These are phyloP conservation scores for Amia ocellicauda DNA, from an alignment of 2,113 vertebrate genomes.

Conservation along the genomic window DNA sequence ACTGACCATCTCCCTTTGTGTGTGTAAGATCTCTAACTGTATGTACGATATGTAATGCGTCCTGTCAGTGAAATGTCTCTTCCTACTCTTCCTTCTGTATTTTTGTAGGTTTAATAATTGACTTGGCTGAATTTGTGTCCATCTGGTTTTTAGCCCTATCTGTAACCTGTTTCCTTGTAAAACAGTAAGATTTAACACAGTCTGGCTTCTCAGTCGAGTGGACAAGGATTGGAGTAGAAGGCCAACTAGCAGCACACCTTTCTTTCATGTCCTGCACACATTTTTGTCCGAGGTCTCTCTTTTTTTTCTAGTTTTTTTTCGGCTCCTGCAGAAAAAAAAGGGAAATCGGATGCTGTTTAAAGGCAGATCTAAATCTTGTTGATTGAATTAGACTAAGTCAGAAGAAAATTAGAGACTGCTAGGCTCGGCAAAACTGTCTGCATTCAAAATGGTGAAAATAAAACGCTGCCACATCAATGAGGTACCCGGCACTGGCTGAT, in stretches of 20 bases:
- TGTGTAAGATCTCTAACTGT: too few species aligned
- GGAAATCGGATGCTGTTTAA: constrained; percentile 59
- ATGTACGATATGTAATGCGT: too few species aligned
- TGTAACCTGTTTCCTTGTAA: too few species aligned
- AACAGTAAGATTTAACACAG: neutral
- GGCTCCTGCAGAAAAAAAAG: constrained; percentile 48
- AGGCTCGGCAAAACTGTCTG: constrained; percentile 69
- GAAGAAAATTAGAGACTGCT: constrained; percentile 72
- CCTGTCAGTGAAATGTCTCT: too few species aligned
- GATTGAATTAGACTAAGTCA: constrained; percentile 75
- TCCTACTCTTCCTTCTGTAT: too few species aligned
- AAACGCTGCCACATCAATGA: constrained; percentile 70
- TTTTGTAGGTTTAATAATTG: too few species aligned
- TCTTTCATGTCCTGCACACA: constrained; percentile 48
- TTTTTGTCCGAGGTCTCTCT: constrained; percentile 64
- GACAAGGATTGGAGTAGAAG: constrained; percentile 30
- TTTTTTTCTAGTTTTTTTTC: constrained; percentile 55
- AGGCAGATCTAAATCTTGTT: constrained; percentile 67
- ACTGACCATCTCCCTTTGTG: too few species aligned
- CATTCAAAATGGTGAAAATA: constrained; percentile 64
- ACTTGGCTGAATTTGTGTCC: too few species aligned
- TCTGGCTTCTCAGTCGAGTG: too few species aligned
- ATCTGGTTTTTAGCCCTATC: too few species aligned
- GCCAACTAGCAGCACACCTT: constrained; percentile 55
- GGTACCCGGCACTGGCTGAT: constrained; percentile 51